Conservation (phyloP, 2,113 vertebrate genomes). For the Mustela nigripes region DNA sequence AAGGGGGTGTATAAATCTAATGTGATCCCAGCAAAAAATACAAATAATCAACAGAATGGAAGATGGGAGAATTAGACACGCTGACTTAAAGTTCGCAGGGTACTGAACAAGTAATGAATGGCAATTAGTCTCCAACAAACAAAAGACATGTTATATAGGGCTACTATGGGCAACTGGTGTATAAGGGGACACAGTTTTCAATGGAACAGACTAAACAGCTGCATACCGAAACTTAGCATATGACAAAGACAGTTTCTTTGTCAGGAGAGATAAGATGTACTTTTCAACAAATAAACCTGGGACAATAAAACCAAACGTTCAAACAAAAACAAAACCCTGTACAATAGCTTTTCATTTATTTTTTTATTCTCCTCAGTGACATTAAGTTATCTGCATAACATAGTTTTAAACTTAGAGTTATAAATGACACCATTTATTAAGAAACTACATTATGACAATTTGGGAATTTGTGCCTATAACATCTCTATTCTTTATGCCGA, state of each 20-base stretch:
- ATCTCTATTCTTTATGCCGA: neutral
- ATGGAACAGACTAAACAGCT: slow-evolving; percentile 2
- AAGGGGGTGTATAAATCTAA: neutral
- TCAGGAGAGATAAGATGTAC: neutral
- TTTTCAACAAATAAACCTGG: slow-evolving; percentile 10
- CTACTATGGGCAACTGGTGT: neutral
- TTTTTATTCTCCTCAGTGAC: neutral
- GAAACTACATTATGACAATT: neutral
- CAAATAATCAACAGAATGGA: neutral
- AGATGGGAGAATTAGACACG: neutral
- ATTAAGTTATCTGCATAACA: neutral
- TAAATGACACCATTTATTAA: neutral
- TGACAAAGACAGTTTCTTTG: neutral
- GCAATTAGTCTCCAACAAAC: neutral
- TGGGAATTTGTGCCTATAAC: neutral
- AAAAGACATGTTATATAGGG: neutral
- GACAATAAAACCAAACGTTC: neutral
- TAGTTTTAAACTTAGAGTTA: slow-evolving; percentile 5
- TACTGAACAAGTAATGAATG: neutral
- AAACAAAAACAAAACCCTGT: neutral
- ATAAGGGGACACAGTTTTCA: neutral
- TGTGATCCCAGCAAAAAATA: neutral
- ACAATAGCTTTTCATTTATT: neutral
- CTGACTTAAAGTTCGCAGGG: neutral
- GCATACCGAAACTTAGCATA: neutral